Conservation (phyloP, 2,888 invertebrate species). For the Netelia virgata region DNA sequence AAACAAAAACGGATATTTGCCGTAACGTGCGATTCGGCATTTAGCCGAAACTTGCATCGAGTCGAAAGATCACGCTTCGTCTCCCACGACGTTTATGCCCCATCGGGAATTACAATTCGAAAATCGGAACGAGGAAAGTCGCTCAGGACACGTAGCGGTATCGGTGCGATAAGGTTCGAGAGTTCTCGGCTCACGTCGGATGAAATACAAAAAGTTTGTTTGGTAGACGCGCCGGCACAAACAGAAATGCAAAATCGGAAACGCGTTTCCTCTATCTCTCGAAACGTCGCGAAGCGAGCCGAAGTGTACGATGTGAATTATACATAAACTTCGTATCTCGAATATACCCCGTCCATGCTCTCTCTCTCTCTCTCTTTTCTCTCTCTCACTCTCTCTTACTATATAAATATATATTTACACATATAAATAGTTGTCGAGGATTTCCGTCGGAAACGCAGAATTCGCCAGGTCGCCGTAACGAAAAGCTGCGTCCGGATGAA, state of each 20-base stretch:
- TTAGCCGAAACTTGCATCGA: no score
- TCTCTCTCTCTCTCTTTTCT: no score
- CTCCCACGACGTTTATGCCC: no score
- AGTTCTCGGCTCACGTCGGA: slow-evolving; percentile 1
- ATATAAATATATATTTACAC: slow-evolving; percentile 17
- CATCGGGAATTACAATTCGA: no score
- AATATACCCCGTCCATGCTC: slow-evolving; percentile 9
- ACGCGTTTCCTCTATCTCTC: slow-evolving; percentile 54
- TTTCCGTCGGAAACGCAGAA: slow-evolving; percentile 39
- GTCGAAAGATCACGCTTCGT: no score
- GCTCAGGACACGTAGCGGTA: no score
- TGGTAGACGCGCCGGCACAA: neutral
- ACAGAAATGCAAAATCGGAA: slow-evolving; percentile 33
- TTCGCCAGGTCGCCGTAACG: slow-evolving; percentile 35
- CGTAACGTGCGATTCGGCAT: no score
- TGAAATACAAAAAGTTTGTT: slow-evolving; percentile 36
- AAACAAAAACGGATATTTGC: no score
- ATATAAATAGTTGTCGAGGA: slow-evolving; percentile 16
- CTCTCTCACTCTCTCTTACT: neutral
- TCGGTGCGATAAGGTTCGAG: no score
- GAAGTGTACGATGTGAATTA: slow-evolving; percentile 62
- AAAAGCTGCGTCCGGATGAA: slow-evolving; percentile 4
- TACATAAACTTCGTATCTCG: slow-evolving; percentile 66
- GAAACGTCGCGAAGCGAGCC: slow-evolving; percentile 1
- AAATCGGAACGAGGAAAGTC: no score